Conservation (phyloP, 2,113 vertebrate species). For the Aptenodytes forsteri region DNA sequence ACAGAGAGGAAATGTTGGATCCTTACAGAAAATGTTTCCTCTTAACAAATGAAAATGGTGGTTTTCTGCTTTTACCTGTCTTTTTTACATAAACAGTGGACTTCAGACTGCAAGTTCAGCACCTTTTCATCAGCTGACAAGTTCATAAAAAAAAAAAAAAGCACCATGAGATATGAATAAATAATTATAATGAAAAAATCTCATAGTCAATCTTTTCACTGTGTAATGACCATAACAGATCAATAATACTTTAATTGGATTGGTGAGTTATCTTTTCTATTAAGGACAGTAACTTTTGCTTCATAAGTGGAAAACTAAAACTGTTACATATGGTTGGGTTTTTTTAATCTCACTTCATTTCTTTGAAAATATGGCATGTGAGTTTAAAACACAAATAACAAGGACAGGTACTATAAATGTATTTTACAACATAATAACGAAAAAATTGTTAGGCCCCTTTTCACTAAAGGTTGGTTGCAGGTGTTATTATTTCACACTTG, state of each 20-base stretch:
- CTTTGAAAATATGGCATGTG: background rate
- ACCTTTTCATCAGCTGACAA: background rate
- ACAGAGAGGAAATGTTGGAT: background rate
- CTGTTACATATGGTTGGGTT: background rate
- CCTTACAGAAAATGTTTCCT: background rate
- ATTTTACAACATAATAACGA: constrained; percentile 11
- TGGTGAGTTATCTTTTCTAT: background rate
- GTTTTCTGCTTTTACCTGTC: background rate
- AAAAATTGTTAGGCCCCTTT: background rate
- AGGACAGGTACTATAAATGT: background rate
- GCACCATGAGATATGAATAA: background rate
- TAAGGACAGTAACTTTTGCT: background rate
- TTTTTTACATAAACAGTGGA: background rate
- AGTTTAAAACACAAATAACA: constrained; percentile 36
- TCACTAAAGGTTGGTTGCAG: background rate
- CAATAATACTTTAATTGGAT: constrained; percentile 5
- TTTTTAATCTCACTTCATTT: background rate
- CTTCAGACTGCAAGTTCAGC: background rate
- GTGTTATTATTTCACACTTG: background rate
- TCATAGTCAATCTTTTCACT: background rate
- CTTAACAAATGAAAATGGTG: background rate
- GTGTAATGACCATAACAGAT: background rate
- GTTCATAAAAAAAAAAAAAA: background rate
- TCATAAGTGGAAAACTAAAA: background rate
- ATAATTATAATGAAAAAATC: background rate